A percentile compares a stretch with the other conserved stretches of the same genome.
phyloP scores from a whole-genome alignment of 2,888 invertebrate genomes.

The Leptopilina myrica region DNA sequence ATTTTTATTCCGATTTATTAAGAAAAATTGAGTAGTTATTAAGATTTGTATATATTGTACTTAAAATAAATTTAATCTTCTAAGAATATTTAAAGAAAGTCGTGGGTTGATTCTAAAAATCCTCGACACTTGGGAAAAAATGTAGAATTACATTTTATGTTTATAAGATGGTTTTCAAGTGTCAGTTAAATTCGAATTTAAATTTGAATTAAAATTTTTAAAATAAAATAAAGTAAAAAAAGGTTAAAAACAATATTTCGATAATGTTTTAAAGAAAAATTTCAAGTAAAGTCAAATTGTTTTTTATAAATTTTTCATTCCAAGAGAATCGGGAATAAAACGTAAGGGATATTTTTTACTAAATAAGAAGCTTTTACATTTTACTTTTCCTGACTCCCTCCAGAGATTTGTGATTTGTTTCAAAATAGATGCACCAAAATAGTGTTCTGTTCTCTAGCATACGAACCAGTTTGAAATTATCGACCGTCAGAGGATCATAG shows the following conservation, averaged over 20 bases:
- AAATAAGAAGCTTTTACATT: not conserved
- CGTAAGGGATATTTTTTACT: no score
- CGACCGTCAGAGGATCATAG: slow-evolving; percentile 6
- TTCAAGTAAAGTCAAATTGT: no score
- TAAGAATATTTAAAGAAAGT: slow-evolving; percentile 5
- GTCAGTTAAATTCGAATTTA: no score
- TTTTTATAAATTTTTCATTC: no score
- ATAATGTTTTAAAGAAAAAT: no score
- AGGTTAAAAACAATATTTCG: no score
- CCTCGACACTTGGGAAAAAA: not conserved
- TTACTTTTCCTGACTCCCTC: not conserved
- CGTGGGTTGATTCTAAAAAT: not conserved
- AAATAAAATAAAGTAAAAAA: not conserved
- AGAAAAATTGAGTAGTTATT: slow-evolving; percentile 45
- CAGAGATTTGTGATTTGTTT: slow-evolving; percentile 24
- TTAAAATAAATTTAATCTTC: slow-evolving; percentile 39
- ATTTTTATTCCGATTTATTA: slow-evolving; percentile 23
- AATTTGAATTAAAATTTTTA: not conserved
- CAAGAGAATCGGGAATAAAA: no score
- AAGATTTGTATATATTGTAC: slow-evolving; percentile 52
- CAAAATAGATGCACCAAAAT: slow-evolving; percentile 38
- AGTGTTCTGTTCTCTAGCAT: slow-evolving; percentile 3
- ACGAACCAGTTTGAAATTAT: slow-evolving; percentile 26
- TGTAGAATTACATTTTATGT: no score
- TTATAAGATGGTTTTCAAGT: no score